Base-by-base conservation (phyloP, 1,140 invertebrate species). In the Pseudomyrmex cubaensis region DNA sequence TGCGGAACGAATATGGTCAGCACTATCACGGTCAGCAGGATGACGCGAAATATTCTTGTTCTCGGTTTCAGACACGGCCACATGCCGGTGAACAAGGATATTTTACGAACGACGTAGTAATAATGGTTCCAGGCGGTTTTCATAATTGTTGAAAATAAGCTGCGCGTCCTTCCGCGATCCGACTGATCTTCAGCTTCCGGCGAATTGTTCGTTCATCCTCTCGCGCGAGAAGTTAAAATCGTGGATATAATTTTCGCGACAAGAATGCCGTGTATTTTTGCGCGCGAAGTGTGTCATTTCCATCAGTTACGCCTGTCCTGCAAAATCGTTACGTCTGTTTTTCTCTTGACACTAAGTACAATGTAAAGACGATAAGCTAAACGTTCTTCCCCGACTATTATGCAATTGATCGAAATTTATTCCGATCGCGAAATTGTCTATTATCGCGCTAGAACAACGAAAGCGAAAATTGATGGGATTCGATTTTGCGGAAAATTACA, bases 11-110 rank as follows among this genome's bases (percentile, higher is more conserved):
- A 10, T 12, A 74, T 25, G 50, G 57, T 74, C 15, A 74, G 61
- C 13, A 48, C 12, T 1, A 50, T n/a, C 10, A 50, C 1, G 12
- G 72, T 48, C 4, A 61, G 22, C 44, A 62, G 46, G 3, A 20
- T 2, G 1, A 61, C 15, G 20, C 72, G 72, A 15, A 74, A 50
- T 13, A 62, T 10, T 62, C 13, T 74, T 12, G 15, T 25, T n/a
- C 15, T 74, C 20, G 56, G 12, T 15, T 74, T 61, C 44, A 74
- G 20, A 46, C 46, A 74, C n/a, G 72, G 70, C 70, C 70, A 73
- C 56, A 73, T 59, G n/a, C 72, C 72, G 8, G 44, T 74, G 5
- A 74, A 13, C 17, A 44, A 59, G n/a, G 56, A 46, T 61, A 74
- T 22, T 46, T 74, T 74, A 22, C 4, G 46, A 22, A 74, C 56